A percentile compares a stretch with the other conserved stretches of the same genome.
Conservation (phyloP, 2,797 vertebrate species). For the Enteromius anoplus region DNA sequence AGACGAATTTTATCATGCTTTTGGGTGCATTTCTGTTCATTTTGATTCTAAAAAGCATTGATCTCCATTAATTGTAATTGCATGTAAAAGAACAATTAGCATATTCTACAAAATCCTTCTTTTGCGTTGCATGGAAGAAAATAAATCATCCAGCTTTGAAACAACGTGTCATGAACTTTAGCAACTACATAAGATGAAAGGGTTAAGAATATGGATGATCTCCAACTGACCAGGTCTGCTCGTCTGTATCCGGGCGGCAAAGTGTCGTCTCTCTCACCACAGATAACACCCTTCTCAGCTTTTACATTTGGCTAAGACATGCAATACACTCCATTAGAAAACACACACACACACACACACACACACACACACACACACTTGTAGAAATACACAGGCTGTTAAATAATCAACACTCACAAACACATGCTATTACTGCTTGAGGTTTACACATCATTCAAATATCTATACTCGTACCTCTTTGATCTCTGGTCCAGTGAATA, state of each 20-base stretch:
- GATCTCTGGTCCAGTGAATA: constrained; percentile 73
- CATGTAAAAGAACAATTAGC: neutral
- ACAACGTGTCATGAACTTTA: neutral
- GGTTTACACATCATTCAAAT: neutral
- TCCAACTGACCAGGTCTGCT: constrained; percentile 64
- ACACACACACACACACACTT: too few species aligned
- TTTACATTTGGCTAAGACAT: constrained; percentile 64
- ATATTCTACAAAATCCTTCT: neutral
- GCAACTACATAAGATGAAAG: neutral
- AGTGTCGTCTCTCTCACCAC: constrained; percentile 85
- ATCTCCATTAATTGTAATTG: neutral
- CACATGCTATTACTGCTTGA: neutral
- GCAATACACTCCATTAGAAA: constrained; percentile 45
- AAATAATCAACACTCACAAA: constrained; percentile 28
- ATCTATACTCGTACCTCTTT: constrained; percentile 70
- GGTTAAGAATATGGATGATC: neutral
- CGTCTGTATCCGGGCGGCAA: constrained; percentile 84
- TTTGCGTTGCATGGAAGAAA: neutral
- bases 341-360: constrained; percentile 34
- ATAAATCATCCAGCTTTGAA: neutral
- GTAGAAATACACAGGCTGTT: constrained; percentile 18
- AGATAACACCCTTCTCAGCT: constrained; percentile 71
- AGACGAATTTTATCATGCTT: neutral
- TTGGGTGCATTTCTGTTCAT: neutral
- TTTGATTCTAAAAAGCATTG: neutral